Evolutionary conservation across 2,888 invertebrate genomes (phyloP), one percentile per base, ranked within the genome.

Genomic region (Diarsia mendica): DNA sequence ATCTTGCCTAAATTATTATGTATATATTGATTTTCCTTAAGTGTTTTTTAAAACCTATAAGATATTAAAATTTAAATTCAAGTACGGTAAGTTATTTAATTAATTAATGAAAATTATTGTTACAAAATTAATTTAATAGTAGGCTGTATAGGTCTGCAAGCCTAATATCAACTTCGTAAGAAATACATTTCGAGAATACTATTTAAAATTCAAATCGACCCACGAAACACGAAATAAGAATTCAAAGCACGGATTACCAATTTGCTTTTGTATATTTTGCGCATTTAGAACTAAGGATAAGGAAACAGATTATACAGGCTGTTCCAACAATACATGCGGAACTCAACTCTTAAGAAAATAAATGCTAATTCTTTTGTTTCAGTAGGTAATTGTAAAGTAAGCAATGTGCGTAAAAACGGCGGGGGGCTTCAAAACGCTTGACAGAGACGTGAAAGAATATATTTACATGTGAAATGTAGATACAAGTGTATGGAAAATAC

Each of bases 331-430:
- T 18, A 68, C 63, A 75, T 74, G 67, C 73, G 68, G 70, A 83
- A 81, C 67, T 72, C 20, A 23, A 65, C 58, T 72, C 60, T 65
- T 69, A 77, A 49, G 77, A 75, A 72, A 72, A 61, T 58, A 33
- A 20, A 83, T 83, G 83, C 64, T 71, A 85, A 85, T 83, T 77
- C 63, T 13, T 82, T 85, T 84, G 82, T 85, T 63, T 10, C 3
- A 68, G 64, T n/a, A n/a, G n/a, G n/a, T 84, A 79, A 84, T 84
- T 77, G 74, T 73, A 77, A 79, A 83, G 82, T 86, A 80, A 83
- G 87, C 83, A 80, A 80, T 74, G 72, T 48, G 67, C 60, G 72
- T 67, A 75, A 72, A 83, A 80, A 79, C 71, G 72, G 78, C 72
- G 74, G 63, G 44, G 28, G 55, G 58, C 83, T 79, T 76, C 67